Percentiles rank a stretch among this genome's conserved stretches.
Evolutionary conservation across 2,113 vertebrate genomes (phyloP).

Genomic region (Probosciger aterrimus): DNA sequence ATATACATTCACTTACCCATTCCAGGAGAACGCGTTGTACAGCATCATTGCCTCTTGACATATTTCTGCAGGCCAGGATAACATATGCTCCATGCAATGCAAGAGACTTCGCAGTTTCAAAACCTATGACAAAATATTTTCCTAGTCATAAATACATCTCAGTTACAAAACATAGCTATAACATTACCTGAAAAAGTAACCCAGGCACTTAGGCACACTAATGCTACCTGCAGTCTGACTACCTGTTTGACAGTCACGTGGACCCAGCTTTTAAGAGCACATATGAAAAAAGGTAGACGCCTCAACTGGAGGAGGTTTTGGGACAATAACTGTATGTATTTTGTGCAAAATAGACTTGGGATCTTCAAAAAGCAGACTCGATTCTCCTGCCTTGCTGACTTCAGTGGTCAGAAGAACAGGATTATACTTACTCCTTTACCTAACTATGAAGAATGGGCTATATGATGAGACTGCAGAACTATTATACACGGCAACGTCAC

Average conservation of each 20-base stretch:
- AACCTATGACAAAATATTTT: constrained; percentile 77
- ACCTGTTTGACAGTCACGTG: background rate
- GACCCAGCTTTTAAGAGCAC: background rate
- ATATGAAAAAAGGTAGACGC: background rate
- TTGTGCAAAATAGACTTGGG: background rate
- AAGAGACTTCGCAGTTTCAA: constrained; percentile 93
- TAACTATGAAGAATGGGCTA: background rate
- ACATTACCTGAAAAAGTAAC: background rate
- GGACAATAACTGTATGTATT: accelerated
- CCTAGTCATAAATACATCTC: background rate
- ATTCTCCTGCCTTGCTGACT: background rate
- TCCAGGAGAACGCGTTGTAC: constrained; percentile 82
- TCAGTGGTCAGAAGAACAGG: background rate
- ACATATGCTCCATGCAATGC: constrained; percentile 92
- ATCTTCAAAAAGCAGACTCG: background rate
- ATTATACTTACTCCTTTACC: background rate
- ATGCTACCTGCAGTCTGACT: background rate
- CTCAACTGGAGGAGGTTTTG: background rate
- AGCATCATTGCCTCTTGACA: constrained; percentile 79
- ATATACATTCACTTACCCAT: constrained; percentile 82
- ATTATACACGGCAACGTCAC: background rate
- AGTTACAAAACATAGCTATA: background rate
- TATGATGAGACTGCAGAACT: background rate
- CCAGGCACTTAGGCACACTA: background rate
- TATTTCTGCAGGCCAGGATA: constrained; percentile 90